Evolutionary conservation across 1,140 invertebrate species (phyloP).

Genomic region (Dysdera silvatica): DNA sequence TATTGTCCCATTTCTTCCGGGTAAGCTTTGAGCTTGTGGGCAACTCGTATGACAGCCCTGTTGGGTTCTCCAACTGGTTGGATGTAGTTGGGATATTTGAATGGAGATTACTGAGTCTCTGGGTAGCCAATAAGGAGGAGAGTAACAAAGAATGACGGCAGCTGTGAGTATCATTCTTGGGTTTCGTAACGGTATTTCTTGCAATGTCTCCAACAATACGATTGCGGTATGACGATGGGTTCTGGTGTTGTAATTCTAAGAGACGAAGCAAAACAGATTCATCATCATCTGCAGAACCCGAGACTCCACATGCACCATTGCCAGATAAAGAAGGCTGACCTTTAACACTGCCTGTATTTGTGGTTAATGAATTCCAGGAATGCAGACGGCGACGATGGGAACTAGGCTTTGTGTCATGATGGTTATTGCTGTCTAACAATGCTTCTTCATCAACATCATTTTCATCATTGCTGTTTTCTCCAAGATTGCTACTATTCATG

Average conservation of each 20-base stretch:
- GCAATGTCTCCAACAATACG: background rate
- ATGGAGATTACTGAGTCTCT: conserved; percentile 3
- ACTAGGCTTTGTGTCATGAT: conserved; percentile 41
- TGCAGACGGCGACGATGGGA: conserved; percentile 21
- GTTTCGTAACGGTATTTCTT: conserved; percentile 11
- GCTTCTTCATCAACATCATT: conserved; percentile 76
- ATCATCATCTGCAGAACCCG: conserved; percentile 41
- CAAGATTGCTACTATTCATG: conserved; percentile 38
- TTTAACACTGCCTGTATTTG: conserved; percentile 8
- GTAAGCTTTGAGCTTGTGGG: conserved; percentile 21
- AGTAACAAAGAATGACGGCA: conserved; percentile 24
- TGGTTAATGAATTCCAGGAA: conserved; percentile 21
- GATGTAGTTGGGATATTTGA: background rate
- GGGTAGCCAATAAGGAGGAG: conserved; percentile 21
- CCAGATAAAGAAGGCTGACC: background rate
- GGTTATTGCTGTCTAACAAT: conserved; percentile 67
- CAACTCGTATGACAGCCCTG: conserved; percentile 10
- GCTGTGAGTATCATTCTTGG: conserved; percentile 14
- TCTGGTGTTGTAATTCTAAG: conserved; percentile 48
- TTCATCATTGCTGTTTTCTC: conserved; percentile 58
- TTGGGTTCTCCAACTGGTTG: background rate
- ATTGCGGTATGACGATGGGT: background rate
- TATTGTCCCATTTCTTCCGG: conserved; percentile 25
- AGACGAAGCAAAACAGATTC: conserved; percentile 50
- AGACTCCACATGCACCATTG: conserved; percentile 1